phyloP scores from a whole-genome alignment of 2,888 invertebrate species.

The Euzophera pinguis region DNA sequence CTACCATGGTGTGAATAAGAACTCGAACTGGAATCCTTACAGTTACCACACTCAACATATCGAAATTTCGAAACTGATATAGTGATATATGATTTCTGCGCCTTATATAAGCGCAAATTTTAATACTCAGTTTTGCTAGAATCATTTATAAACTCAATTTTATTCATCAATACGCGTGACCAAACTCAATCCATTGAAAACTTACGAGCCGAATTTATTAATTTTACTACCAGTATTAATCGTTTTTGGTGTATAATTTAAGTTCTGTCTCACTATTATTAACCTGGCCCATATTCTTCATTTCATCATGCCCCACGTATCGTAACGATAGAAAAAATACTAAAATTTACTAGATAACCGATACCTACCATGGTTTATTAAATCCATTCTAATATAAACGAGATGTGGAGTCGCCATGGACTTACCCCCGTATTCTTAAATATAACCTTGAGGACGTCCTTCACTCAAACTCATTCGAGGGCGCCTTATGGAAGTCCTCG shows the following conservation, averaged over 20 bases:
- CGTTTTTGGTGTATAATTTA: background rate
- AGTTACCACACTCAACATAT: too few species aligned
- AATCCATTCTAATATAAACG: too few species aligned
- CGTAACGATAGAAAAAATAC: too few species aligned
- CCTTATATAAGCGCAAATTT: background rate
- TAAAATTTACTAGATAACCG: too few species aligned
- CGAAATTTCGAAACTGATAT: background rate
- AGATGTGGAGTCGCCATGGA: too few species aligned
- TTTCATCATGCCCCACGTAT: background rate
- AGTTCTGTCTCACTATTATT: background rate
- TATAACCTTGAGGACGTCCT: too few species aligned
- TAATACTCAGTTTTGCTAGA: background rate
- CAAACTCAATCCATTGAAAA: constrained; percentile 10
- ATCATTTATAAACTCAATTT: constrained; percentile 7
- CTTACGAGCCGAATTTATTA: constrained; percentile 11
- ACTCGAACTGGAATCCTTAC: too few species aligned
- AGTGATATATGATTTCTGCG: background rate
- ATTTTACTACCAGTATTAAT: constrained; percentile 15
- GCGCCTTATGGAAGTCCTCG: too few species aligned
- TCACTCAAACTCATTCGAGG: too few species aligned
- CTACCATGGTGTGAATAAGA: too few species aligned
- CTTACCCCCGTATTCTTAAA: too few species aligned
- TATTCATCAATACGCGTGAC: constrained; percentile 11
- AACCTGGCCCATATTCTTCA: background rate
- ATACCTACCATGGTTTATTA: too few species aligned